Conservation (phyloP, 2,888 invertebrate species). For the Athalia rosae region DNA sequence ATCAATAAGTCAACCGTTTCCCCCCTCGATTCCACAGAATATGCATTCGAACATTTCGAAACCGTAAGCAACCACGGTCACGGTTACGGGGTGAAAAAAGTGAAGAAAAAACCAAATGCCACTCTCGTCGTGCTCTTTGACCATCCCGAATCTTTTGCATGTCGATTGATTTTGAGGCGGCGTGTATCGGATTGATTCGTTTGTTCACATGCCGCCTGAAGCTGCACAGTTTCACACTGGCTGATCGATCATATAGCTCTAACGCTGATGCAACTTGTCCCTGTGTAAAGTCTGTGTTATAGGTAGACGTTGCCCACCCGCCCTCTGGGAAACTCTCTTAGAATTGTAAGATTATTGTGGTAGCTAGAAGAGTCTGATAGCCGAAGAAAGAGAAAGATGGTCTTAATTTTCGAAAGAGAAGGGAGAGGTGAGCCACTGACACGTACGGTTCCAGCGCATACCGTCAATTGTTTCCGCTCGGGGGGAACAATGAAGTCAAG, state of each 20-base stretch:
- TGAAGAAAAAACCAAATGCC: neutral
- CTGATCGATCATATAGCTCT: neutral
- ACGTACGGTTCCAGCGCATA: constrained; percentile 56
- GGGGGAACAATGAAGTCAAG: constrained; percentile 53
- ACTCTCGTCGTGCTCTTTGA: constrained; percentile 3
- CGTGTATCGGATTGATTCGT: constrained; percentile 42
- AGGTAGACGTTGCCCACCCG: constrained; percentile 12
- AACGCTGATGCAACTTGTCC: constrained; percentile 23
- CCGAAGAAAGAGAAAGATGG: constrained; percentile 12
- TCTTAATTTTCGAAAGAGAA: constrained; percentile 32
- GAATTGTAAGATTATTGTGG: neutral
- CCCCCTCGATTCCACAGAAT: too few species aligned
- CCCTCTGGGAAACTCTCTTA: constrained; percentile 27
- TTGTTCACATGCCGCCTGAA: constrained; percentile 29
- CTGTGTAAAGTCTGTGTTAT: neutral
- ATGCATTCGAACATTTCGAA: too few species aligned
- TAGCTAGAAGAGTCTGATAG: constrained; percentile 38
- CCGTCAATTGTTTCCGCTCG: constrained; percentile 54
- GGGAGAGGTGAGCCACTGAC: constrained; percentile 52
- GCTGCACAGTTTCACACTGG: neutral
- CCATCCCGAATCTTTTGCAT: constrained; percentile 38
- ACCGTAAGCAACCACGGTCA: too few species aligned
- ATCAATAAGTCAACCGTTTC: too few species aligned
- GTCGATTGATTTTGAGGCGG: constrained; percentile 44
- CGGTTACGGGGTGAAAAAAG: too few species aligned